Percentiles rank a stretch among this genome's conserved stretches.
Evolutionary conservation across 2,888 invertebrate genomes (phyloP).

Genomic region (Julus scandinavius): DNA sequence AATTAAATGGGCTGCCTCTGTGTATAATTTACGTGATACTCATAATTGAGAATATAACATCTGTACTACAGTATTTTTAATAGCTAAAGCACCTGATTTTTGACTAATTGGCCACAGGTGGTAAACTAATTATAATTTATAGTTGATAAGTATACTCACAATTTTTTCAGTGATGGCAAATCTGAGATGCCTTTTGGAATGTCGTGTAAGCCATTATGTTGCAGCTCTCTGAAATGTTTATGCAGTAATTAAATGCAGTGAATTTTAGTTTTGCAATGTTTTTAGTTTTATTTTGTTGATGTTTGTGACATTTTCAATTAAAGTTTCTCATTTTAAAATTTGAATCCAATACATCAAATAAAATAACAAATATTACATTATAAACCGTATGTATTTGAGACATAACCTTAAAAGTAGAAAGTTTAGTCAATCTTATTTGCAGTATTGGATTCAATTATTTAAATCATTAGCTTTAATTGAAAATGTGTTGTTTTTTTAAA

Average conservation of each 20-base stretch:
- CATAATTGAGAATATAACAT: neutral
- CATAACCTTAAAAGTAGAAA: too few species aligned
- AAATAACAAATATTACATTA: too few species aligned
- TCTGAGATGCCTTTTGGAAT: constrained; percentile 81
- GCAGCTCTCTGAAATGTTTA: constrained; percentile 72
- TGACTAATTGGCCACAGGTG: neutral
- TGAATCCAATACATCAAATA: too few species aligned
- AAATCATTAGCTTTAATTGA: too few species aligned
- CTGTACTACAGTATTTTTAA: neutral
- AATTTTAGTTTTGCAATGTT: neutral
- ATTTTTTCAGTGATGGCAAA: constrained; percentile 80
- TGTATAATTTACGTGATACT: neutral
- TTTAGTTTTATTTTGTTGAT: too few species aligned
- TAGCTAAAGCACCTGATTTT: neutral
- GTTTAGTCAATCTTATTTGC: too few species aligned
- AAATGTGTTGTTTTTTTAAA: too few species aligned
- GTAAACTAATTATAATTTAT: neutral
- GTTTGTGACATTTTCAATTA: too few species aligned
- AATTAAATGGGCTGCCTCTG: neutral
- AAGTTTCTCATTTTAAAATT: too few species aligned
- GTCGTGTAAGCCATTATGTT: constrained; percentile 78
- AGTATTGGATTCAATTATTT: too few species aligned
- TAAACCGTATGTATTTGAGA: too few species aligned
- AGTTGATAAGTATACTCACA: constrained; percentile 75
- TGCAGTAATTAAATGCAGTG: constrained; percentile 51